Evolutionary conservation across 1,140 invertebrate genomes (phyloP), one percentile per base, ranked within the genome.

Genomic region (Colletes gigas): DNA sequence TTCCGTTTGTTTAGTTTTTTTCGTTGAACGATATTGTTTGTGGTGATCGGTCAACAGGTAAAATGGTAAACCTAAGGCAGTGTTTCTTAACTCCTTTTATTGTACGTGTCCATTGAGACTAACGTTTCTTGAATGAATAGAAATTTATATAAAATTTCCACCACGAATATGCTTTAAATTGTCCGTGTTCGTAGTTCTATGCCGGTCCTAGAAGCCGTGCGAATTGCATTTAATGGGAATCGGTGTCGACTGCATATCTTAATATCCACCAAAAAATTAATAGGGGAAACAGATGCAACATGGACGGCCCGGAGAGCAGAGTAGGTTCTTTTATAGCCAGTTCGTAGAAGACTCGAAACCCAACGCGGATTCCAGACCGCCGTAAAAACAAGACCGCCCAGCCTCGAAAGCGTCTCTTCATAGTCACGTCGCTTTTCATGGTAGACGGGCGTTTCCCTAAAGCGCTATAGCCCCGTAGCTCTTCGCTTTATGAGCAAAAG

Each of bases 401-500:
- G 52, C 44, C 59, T 30, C 44, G 39, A 73, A 70, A 76, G 62
- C 78, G 59, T 19, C 69, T 55, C 17, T 55, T 84, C 77, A 55
- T 71, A 68, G 59, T 41, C 63, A 60, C 50, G 57, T 74, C 54
- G 59, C 57, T 77, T 63, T 81, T 76, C 83, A 73, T 52, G 65
- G 55, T 55, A 54, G 68, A 69, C 44, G 44, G 59, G 41, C 60
- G 73, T 83, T 86, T 78, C 65, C 60, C 83, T 70, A 83, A 86
- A 86, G 54, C 60, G 39, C 17, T 19, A n/a, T 41, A 47, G 62
- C 62, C 47, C 66, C 69, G 67, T 81, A 19, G 68, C 65, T 86
- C 59, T 84, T 74, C 75, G 82, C 60, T 85, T 88, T 85, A 78
- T 63, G 75, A 85, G 79, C 83, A 81, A 66, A 85, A 83, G 74